These are phyloP conservation scores for Potorous gilbertii DNA, from an alignment of 2,797 vertebrate species.

Conservation along the genomic window DNA sequence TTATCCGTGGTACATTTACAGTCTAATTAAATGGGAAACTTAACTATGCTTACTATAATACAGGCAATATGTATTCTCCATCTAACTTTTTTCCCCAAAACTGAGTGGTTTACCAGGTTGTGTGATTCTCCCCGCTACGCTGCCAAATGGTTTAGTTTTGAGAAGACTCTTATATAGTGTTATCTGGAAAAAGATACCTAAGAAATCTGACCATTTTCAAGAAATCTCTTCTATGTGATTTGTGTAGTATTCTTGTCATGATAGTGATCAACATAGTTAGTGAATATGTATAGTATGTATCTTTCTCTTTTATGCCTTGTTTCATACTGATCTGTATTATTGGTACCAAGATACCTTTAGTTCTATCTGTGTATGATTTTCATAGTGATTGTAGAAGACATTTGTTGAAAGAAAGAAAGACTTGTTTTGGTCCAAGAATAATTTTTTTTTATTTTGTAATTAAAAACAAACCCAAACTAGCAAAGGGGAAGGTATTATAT, in stretches of 20 bases:
- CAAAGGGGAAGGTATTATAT: no score
- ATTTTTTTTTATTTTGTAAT: no score
- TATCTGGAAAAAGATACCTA: not conserved
- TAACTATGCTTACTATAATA: not conserved
- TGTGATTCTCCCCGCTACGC: not conserved
- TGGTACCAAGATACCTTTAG: not conserved
- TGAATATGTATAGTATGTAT: not conserved
- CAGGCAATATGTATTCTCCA: not conserved
- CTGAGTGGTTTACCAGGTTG: not conserved
- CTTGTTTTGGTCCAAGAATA: no score
- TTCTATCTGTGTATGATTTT: not conserved
- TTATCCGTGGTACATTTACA: not conserved
- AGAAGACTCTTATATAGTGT: not conserved
- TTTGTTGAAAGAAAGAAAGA: no score
- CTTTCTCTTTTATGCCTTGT: not conserved
- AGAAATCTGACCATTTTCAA: not conserved
- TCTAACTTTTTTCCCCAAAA: not conserved
- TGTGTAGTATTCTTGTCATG: no score
- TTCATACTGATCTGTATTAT: not conserved
- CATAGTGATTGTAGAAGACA: no score
- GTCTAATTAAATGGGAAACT: not conserved
- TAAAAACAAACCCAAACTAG: no score
- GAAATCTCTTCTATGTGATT: not conserved
- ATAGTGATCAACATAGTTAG: no score
- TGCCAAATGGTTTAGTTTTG: not conserved